Conservation (phyloP, 2,113 vertebrate species). For the Zingel zingel region DNA sequence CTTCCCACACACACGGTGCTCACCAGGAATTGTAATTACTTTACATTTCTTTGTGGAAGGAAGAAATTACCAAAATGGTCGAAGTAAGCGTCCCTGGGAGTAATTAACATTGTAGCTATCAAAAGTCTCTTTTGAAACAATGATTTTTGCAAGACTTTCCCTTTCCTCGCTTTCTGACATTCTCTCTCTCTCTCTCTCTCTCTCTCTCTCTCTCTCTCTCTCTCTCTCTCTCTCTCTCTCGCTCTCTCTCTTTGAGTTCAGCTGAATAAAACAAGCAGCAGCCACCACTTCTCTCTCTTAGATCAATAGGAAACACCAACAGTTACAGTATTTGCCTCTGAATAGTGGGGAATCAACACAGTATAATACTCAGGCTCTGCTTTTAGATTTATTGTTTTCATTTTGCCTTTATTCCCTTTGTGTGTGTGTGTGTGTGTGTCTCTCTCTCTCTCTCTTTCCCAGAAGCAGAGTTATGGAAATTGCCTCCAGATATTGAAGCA, state of each 20-base stretch:
- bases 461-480: constrained; percentile 14
- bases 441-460: neutral
- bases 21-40: constrained; percentile 72
- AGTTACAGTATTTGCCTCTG: constrained; percentile 22
- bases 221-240: neutral
- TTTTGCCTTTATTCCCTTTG: constrained; percentile 31
- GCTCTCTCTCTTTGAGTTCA: constrained; percentile 9
- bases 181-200: neutral
- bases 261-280: constrained; percentile 26
- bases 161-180: constrained; percentile 5
- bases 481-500: neutral
- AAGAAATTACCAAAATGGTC: constrained; percentile 59
- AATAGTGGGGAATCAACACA: constrained; percentile 12
- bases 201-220: neutral
- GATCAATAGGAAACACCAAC: constrained; percentile 48
- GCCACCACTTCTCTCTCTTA: constrained; percentile 12
- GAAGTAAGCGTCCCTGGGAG: constrained; percentile 52
- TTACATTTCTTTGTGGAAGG: constrained; percentile 56
- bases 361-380: constrained; percentile 15
- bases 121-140: constrained; percentile 65
- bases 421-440: neutral
- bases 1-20: constrained; percentile 41
- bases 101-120: constrained; percentile 69
- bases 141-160: constrained; percentile 34
- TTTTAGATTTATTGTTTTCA: constrained; percentile 48